phyloP scores from a whole-genome alignment of 2,797 vertebrate genomes.

The Cheracebus regulus region DNA sequence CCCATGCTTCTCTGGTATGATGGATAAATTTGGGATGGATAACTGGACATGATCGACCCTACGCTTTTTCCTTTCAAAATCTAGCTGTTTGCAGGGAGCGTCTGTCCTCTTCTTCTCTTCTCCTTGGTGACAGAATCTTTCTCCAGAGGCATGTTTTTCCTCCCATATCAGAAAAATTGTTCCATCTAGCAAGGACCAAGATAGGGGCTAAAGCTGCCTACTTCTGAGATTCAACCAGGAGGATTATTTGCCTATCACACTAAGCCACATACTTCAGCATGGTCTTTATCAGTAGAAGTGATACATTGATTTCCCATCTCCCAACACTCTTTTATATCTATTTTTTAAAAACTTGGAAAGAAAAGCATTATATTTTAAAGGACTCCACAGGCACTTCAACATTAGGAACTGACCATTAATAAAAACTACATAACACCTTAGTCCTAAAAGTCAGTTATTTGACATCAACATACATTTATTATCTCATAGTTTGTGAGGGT shows the following conservation, averaged over 20 bases:
- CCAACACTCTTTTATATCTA: neutral
- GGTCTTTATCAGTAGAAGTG: neutral
- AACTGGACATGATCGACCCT: neutral
- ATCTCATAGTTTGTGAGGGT: neutral
- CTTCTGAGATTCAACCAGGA: neutral
- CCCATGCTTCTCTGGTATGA: neutral
- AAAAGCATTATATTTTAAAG: neutral
- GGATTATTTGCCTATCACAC: neutral
- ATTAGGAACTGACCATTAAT: neutral
- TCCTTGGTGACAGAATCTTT: neutral
- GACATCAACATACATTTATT: neutral
- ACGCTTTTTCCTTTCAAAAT: neutral
- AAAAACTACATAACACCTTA: neutral
- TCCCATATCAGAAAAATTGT: neutral
- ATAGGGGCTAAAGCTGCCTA: neutral
- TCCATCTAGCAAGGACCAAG: neutral
- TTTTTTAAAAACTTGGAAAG: slow-evolving; percentile 16
- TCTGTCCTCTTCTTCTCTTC: neutral
- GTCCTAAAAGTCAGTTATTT: neutral
- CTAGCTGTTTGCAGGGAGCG: neutral
- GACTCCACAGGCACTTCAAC: neutral
- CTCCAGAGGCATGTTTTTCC: neutral
- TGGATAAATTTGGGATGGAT: neutral
- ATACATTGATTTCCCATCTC: neutral
- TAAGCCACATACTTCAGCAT: neutral